Percentiles rank a stretch among this genome's conserved stretches.
Evolutionary conservation across 2,888 invertebrate species (phyloP).

Genomic region (Athripsodes cinereus): DNA sequence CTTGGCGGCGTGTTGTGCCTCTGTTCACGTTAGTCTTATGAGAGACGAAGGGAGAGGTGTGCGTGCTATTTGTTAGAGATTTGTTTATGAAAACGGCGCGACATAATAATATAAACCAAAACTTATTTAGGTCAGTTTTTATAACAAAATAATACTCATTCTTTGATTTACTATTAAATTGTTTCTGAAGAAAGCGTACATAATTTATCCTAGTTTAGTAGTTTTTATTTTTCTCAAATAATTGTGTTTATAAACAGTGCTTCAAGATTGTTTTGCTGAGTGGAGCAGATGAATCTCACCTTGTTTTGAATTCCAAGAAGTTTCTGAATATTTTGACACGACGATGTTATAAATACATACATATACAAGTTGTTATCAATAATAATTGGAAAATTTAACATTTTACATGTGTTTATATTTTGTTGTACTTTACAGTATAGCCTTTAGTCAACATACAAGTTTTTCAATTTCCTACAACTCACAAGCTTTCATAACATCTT

Average conservation of each 20-base stretch:
- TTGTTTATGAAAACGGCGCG: constrained; percentile 13
- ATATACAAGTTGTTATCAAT: no score
- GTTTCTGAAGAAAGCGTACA: background rate
- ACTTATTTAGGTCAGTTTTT: constrained; percentile 22
- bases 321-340: background rate
- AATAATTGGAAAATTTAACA: no score
- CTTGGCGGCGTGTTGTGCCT: constrained; percentile 7
- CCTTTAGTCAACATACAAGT: no score
- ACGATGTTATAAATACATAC: no score
- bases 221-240: background rate
- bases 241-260: background rate
- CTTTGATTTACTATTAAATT: background rate
- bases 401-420: no score
- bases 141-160: constrained; percentile 1
- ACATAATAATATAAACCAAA: constrained; percentile 7
- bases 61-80: background rate
- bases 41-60: background rate
- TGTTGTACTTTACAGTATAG: no score
- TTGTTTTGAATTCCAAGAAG: background rate
- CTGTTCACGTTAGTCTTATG: constrained; percentile 15
- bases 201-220: background rate
- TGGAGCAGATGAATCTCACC: background rate
- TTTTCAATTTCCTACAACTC: no score
- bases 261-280: background rate
- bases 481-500: no score